Percentiles rank a stretch among this genome's conserved stretches.
Conservation (phyloP, 2,797 vertebrate species). For the Etheostoma nigrum region DNA sequence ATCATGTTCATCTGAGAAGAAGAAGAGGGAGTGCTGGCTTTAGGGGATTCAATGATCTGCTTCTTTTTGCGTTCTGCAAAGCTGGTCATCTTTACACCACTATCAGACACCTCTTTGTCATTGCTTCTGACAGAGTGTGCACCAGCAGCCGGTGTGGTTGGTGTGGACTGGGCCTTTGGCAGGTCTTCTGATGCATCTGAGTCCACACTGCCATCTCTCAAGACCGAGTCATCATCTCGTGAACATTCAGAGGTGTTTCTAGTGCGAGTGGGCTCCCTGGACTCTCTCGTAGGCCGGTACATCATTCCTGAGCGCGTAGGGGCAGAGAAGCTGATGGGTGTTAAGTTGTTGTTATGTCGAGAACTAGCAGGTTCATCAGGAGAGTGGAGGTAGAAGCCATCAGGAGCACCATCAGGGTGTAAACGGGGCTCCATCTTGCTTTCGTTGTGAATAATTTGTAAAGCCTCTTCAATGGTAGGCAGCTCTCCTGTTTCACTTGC, state of each 20-base stretch:
- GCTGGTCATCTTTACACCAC: slow-evolving; percentile 92
- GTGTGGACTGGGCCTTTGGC: slow-evolving; percentile 81
- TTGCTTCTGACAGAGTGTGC: slow-evolving; percentile 61
- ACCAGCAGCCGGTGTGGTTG: slow-evolving; percentile 74
- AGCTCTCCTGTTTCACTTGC: slow-evolving; percentile 84
- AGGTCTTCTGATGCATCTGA: slow-evolving; percentile 89
- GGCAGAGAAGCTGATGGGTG: slow-evolving; percentile 81
- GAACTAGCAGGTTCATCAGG: slow-evolving; percentile 84
- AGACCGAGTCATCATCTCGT: slow-evolving; percentile 88
- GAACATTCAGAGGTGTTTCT: slow-evolving; percentile 85
- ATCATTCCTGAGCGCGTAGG: slow-evolving; percentile 82
- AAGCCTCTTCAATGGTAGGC: slow-evolving; percentile 94
- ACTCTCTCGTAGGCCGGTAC: slow-evolving; percentile 69
- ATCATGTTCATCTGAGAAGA: slow-evolving; percentile 74
- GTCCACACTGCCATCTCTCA: slow-evolving; percentile 89
- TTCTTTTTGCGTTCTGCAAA: slow-evolving; percentile 93
- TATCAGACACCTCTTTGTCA: slow-evolving; percentile 77
- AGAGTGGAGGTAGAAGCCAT: slow-evolving; percentile 93
- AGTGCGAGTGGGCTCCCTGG: slow-evolving; percentile 71
- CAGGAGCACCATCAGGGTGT: slow-evolving; percentile 92
- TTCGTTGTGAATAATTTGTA: slow-evolving; percentile 95
- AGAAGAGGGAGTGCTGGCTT: slow-evolving; percentile 53
- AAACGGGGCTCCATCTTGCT: slow-evolving; percentile 90
- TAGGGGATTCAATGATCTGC: slow-evolving; percentile 78
- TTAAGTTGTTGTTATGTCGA: slow-evolving; percentile 65